A percentile compares a stretch with the other conserved stretches of the same genome.
Evolutionary conservation across 2,797 vertebrate genomes (phyloP).

Genomic region (Trachurus trachurus): DNA sequence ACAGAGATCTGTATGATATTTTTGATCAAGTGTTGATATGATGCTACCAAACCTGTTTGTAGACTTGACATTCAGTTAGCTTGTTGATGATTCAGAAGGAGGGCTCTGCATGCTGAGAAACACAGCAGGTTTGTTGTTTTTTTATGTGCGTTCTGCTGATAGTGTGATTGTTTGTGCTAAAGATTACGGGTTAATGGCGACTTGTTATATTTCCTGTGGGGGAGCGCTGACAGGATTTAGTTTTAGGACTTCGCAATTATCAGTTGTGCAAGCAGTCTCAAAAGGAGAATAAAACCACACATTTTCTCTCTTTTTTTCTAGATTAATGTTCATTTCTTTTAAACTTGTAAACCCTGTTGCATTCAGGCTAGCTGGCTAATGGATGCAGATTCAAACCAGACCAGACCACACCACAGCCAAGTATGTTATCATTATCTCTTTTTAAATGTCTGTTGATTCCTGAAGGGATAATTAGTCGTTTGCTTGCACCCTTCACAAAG

Average conservation of each 20-base stretch:
- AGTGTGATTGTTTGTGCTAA: neutral
- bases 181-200: neutral
- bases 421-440: constrained; percentile 31
- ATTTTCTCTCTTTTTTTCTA: neutral
- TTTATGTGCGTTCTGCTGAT: neutral
- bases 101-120: neutral
- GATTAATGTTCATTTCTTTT: neutral
- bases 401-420: neutral
- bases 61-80: neutral
- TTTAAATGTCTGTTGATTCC: constrained; percentile 40
- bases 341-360: neutral
- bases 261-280: neutral
- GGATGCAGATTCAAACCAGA: constrained; percentile 2
- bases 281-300: neutral
- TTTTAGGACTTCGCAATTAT: neutral
- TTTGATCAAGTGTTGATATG: neutral
- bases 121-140: constrained; percentile 2
- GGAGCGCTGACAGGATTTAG: neutral
- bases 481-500: constrained; percentile 14
- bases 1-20: neutral
- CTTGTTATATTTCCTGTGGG: neutral
- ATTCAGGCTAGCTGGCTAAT: neutral
- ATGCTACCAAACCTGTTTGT: neutral
- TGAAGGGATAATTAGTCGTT: constrained; percentile 56
- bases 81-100: neutral